A percentile compares a stretch with the other conserved stretches of the same genome.
Evolutionary conservation across 2,113 vertebrate genomes (phyloP).

Genomic region (Porphyrio hochstetteri): DNA sequence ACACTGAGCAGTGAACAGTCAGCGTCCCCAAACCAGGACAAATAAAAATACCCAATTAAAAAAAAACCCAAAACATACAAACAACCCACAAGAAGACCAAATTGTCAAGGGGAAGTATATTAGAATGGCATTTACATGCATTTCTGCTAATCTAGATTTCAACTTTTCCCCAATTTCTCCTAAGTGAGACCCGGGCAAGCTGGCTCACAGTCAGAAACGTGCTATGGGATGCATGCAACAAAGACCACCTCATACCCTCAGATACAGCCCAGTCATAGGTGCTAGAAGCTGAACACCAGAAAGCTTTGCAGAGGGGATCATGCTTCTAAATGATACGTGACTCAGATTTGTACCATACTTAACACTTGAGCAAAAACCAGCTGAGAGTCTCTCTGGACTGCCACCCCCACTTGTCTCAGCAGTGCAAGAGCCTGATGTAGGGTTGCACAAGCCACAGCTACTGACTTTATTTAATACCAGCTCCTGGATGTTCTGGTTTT

Average conservation of each 20-base stretch:
- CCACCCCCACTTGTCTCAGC: not conserved
- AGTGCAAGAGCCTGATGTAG: not conserved
- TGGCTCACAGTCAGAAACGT: not conserved
- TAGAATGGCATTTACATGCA: not conserved
- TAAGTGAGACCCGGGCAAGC: not conserved
- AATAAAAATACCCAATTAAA: not conserved
- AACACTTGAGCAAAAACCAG: not conserved
- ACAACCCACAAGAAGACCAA: not conserved
- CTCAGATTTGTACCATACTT: not conserved
- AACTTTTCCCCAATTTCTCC: not conserved
- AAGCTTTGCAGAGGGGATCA: not conserved
- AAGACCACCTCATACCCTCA: not conserved
- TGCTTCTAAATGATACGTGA: not conserved
- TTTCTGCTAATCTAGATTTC: not conserved
- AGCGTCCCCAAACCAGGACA: not conserved
- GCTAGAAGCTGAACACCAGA: not conserved
- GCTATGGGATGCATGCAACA: not conserved
- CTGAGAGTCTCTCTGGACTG: rapidly evolving
- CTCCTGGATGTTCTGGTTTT: not conserved
- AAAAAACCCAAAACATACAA: no score
- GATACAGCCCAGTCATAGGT: not conserved
- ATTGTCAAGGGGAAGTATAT: not conserved
- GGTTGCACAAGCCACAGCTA: not conserved
- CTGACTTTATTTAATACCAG: not conserved
- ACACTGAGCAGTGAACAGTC: not conserved